Evolutionary conservation across 2,888 invertebrate genomes (phyloP).

Genomic region (Beris chalybata): DNA sequence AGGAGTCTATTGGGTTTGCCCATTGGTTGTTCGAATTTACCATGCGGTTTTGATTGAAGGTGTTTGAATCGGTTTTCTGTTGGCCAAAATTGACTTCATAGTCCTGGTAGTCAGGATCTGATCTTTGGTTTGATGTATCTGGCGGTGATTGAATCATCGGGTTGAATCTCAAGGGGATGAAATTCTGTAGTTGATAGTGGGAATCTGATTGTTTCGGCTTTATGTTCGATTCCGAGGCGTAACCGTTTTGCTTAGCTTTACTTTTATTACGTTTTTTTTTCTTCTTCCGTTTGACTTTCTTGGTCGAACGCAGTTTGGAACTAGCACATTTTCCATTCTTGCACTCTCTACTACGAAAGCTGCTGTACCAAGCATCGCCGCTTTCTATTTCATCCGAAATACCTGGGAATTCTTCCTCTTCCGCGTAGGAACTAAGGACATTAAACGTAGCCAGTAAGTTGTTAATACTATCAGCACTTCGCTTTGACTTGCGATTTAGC

Average conservation of each 20-base stretch:
- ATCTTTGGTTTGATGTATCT: too few species aligned
- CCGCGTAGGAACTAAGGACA: constrained; percentile 6
- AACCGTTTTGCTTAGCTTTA: neutral
- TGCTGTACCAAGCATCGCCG: constrained; percentile 40
- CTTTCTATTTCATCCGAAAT: constrained; percentile 11
- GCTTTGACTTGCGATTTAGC: neutral
- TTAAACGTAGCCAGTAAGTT: constrained; percentile 28
- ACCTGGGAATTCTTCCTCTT: constrained; percentile 2
- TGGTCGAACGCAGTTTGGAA: neutral
- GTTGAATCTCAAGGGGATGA: too few species aligned
- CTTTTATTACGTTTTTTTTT: constrained; percentile 9
- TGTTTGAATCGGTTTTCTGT: too few species aligned
- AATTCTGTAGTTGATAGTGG: too few species aligned
- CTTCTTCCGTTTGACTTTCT: neutral
- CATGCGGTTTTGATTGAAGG: too few species aligned
- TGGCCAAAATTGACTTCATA: too few species aligned
- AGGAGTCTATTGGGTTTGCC: too few species aligned
- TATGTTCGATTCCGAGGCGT: constrained; percentile 1
- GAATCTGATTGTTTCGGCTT: too few species aligned
- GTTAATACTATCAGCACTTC: neutral
- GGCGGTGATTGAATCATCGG: too few species aligned
- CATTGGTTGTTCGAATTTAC: too few species aligned
- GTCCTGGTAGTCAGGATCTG: too few species aligned
- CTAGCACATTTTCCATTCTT: constrained; percentile 26
- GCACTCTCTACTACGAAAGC: constrained; percentile 37